These are phyloP conservation scores for Staurois parvus DNA, from an alignment of 2,797 vertebrate genomes.

Conservation along the genomic window DNA sequence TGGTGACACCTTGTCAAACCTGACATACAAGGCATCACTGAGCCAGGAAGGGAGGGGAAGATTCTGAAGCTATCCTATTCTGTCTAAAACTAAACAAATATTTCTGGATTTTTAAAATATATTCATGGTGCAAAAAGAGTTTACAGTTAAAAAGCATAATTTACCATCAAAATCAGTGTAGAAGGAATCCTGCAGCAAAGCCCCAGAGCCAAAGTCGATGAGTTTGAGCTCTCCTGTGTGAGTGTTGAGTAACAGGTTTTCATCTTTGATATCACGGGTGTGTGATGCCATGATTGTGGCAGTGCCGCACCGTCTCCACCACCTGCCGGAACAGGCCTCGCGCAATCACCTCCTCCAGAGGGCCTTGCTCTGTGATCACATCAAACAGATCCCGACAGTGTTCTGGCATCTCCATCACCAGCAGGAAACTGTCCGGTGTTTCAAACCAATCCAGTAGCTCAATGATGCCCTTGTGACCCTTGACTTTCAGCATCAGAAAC, in stretches of 20 bases:
- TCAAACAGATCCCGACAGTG: slow-evolving; percentile 66
- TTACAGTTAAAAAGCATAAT: background rate
- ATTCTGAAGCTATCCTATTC: too few species aligned
- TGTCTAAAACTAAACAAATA: too few species aligned
- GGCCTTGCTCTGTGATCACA: slow-evolving; percentile 66
- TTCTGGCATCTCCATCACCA: slow-evolving; percentile 66
- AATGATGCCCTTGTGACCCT: slow-evolving; percentile 62
- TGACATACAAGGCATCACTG: too few species aligned
- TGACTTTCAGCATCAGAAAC: slow-evolving; percentile 63
- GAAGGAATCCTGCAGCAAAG: slow-evolving; percentile 62
- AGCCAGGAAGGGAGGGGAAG: too few species aligned
- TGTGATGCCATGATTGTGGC: slow-evolving; percentile 63
- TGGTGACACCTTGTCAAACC: too few species aligned
- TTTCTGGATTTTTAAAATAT: background rate
- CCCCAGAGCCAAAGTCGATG: slow-evolving; percentile 68
- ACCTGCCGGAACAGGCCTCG: slow-evolving; percentile 64
- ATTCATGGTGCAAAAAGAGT: background rate
- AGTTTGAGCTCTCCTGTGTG: slow-evolving; percentile 63
- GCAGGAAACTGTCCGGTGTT: slow-evolving; percentile 63
- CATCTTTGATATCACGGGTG: slow-evolving; percentile 69
- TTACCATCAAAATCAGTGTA: slow-evolving; percentile 70
- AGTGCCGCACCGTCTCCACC: slow-evolving; percentile 63
- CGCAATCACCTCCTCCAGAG: slow-evolving; percentile 58
- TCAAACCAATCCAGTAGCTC: slow-evolving; percentile 68
- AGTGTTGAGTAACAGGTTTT: slow-evolving; percentile 68